Percentiles rank a stretch among this genome's conserved stretches.
These are phyloP conservation scores for Apis cerana DNA, from an alignment of 1,140 invertebrate species.

Conservation along the genomic window DNA sequence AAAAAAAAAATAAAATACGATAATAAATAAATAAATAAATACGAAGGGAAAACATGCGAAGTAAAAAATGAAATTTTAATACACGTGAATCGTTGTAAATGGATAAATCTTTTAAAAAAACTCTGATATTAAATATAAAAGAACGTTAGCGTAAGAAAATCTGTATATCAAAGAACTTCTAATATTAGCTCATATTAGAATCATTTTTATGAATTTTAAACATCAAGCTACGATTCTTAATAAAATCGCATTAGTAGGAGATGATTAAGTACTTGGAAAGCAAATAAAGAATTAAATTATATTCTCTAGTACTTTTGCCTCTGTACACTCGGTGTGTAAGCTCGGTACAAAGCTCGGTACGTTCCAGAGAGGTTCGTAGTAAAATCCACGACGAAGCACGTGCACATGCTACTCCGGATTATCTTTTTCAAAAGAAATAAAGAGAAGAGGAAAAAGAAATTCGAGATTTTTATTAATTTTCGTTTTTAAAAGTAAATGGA, in stretches of 20 bases:
- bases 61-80: too few relatives aligned
- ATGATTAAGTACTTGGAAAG: not conserved
- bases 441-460: not conserved
- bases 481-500: too few relatives aligned
- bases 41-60: not conserved
- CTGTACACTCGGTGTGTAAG: not conserved
- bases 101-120: not conserved
- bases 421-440: not conserved
- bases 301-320: not conserved
- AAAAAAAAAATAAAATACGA: too few relatives aligned
- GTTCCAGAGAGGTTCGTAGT: too few relatives aligned
- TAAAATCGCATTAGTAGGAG: not conserved
- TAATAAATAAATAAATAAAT: not conserved
- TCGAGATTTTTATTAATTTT: too few relatives aligned
- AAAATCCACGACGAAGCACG: conserved; percentile 6
- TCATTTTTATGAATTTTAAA: not conserved
- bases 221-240: not conserved
- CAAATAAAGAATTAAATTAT: conserved; percentile 4
- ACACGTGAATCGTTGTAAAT: too few relatives aligned
- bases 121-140: not conserved
- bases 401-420: not conserved
- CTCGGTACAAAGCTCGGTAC: not conserved
- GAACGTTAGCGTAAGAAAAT: not conserved
- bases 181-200: not conserved
- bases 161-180: not conserved